Base-by-base conservation (phyloP, 2,888 invertebrate species). In the Bombyx huttoni region DNA sequence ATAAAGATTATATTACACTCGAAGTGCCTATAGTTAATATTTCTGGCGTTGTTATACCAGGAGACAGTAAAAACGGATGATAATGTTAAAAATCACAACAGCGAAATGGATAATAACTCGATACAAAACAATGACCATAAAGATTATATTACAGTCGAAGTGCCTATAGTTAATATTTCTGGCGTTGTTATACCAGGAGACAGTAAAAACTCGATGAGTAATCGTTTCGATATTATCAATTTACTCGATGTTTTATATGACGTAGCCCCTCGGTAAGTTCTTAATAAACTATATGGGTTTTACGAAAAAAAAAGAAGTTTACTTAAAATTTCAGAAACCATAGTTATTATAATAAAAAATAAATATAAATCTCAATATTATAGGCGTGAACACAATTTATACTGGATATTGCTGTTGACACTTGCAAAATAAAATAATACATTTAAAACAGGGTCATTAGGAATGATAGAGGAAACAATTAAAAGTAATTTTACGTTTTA, bases 21-120 rank as follows among this genome's bases (percentile, higher is more conserved):
- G 79, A 81, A 49, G 55, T 86, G n/a, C 84, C 85, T 1, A 56
- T 86, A 14, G 68, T 82, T 33, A 79, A 85, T 49, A 69, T 85
- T 12, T 78, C 83, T 34, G 78, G 68, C 14, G 52, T 63, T 13
- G 13, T 72, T 48, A 54, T 61, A 33, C 63, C 70, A 0, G 61
- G 59, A 0, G 52, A 51, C 24, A 24, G 24, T 24, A 0, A 24
- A 50, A 7, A 35, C 51, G n/a, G n/a, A n/a, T n/a, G n/a, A n/a
- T n/a, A n/a, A n/a, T n/a, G n/a, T n/a, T n/a, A n/a, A n/a, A n/a
- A 47, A 35, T 24, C 54, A 13, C 51, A 53, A 46, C 13, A 45
- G 33, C 33, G 24, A 48, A 33, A 33, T 13, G 8, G 13, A 13
- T 5, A 13, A 10, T 46, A 47, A 12, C 8, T 40, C 7, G 34